Percentiles rank a stretch among this genome's conserved stretches.
Conservation (phyloP, 1,140 invertebrate genomes). For the Drosophila jambulina region DNA sequence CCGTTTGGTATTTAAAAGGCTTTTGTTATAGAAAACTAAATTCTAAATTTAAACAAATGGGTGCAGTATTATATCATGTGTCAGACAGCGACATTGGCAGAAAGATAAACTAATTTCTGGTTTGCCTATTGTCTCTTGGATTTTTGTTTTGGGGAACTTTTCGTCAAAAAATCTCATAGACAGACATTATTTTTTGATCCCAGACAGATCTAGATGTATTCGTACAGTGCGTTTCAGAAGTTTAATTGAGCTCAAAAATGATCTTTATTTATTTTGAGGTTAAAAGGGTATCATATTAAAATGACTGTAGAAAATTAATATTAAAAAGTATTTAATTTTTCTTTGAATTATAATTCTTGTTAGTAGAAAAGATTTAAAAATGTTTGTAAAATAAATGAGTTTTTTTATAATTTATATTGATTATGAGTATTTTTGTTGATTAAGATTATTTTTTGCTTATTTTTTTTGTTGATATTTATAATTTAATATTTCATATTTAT, state of each 20-base stretch:
- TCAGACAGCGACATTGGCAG: neutral
- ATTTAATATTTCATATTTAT: too few relatives aligned
- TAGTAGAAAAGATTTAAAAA: too few relatives aligned
- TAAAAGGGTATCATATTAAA: too few relatives aligned
- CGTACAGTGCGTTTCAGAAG: constrained; percentile 24
- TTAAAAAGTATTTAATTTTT: too few relatives aligned
- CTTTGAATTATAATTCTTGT: too few relatives aligned
- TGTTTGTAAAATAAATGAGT: too few relatives aligned
- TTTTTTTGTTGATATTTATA: too few relatives aligned
- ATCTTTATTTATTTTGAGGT: too few relatives aligned
- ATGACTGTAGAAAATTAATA: too few relatives aligned
- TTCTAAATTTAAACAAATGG: constrained; percentile 3
- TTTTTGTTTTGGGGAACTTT: constrained; percentile 12
- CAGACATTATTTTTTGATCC: constrained; percentile 33
- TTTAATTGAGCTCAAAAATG: neutral
- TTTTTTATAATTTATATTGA: too few relatives aligned
- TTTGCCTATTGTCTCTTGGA: constrained; percentile 16
- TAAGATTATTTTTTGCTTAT: too few relatives aligned
- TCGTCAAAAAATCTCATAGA: constrained; percentile 40
- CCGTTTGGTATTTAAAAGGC: constrained; percentile 4
- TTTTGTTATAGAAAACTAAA: constrained; percentile 14
- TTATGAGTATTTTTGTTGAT: too few relatives aligned
- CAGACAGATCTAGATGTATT: neutral
- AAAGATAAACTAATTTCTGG: constrained; percentile 19
- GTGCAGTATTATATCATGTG: constrained; percentile 36